Base-by-base conservation (phyloP, 1,140 invertebrate species). In the Diabrotica virgifera region DNA sequence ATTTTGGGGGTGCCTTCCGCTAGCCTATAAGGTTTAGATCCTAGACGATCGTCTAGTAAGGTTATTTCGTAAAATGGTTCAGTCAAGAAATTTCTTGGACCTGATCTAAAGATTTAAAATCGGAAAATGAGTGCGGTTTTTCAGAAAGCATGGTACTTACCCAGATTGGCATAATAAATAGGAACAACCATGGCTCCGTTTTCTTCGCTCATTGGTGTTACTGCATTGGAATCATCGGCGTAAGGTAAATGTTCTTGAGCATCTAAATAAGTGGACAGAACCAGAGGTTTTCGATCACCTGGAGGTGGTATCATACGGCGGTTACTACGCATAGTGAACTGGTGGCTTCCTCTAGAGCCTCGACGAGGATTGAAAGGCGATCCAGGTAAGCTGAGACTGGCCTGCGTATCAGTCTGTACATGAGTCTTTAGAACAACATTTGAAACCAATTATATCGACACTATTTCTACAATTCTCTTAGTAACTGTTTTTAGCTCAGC, bases 161-260 rank as follows among this genome's bases (percentile, higher is more conserved):
- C 90, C 79, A 92, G 84, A 81, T 88, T 92, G 66, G 90, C 85
- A 78, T 91, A 91, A 79, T 94, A 94, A 72, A 93, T 88, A 6
- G 94, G 92, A 67, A 96, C 91, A 71, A 96, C 91, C 79, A 96
- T 95, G 70, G 93, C 93, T 70, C 94, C 94, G 79, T 96, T 96
- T 80, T 98, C 95, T 83, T 98, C 96, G 59, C 94, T 97, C 92
- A 97, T 96, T 10, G 96, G 96, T 53, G 96, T 98, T 5, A 97
- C 96, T 57, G 96, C 96, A 76, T 95, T 95, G 54, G 95, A 97
- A 80, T 98, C 96, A 79, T 98, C 96, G 36, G 95, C 96, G 80
- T 95, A 98, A 11, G 96, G 96, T 74, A 98, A 86, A 80, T 97
- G 94, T 82, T 96, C 94, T 80, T 97, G 92, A 62, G 94, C 95